Evolutionary conservation across 2,113 vertebrate species (phyloP), one percentile per base, ranked within the genome.

Genomic region (Pseudopipra pipra): DNA sequence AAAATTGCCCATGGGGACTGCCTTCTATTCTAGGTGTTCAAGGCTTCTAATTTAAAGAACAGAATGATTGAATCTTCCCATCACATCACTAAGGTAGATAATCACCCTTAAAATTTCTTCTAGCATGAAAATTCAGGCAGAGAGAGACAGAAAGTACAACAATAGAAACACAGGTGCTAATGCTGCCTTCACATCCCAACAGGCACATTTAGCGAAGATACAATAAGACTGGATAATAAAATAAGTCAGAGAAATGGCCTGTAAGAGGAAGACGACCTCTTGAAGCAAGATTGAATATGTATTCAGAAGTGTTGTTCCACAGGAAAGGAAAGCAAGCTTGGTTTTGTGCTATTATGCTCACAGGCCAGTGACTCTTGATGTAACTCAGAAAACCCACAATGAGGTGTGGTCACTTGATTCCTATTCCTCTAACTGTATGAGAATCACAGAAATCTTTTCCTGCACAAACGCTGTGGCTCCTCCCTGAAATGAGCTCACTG

Each of bases 81-180:
- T 81, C 80, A 81, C 68, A 83, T 95, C 72, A 77, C 21, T 54
- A 51, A 89, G 25, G 83, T 44, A 84, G 86, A 87, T 89, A 94
- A 96, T 94, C 80, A 90, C 39, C 65, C 61, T 93, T 88, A 91
- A 89, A 82, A 83, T 91, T 93, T 86, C 52, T 90, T 90, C 76
- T 78, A 59, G 68, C 41, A 56, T 61, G 76, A 95, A 95, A 93
- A 93, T 78, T 71, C 72, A 77, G 79, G 19, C 22, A 25, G 35
- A 75, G 56, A 85, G 55, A 77, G 30, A 63, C 30, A 88, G 61
- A 72, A 88, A 93, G 12, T 52, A 72, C 27, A 41, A 41, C 35
- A 77, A 90, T 75, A 85, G 75, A 93, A 88, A 92, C 52, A 84
- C 15, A 44, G 56, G 35, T 3, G 3, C 15, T 77, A 74, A 86